Base-by-base conservation (phyloP, 2,797 vertebrate genomes). In the Eleutherodactylus coqui region DNA sequence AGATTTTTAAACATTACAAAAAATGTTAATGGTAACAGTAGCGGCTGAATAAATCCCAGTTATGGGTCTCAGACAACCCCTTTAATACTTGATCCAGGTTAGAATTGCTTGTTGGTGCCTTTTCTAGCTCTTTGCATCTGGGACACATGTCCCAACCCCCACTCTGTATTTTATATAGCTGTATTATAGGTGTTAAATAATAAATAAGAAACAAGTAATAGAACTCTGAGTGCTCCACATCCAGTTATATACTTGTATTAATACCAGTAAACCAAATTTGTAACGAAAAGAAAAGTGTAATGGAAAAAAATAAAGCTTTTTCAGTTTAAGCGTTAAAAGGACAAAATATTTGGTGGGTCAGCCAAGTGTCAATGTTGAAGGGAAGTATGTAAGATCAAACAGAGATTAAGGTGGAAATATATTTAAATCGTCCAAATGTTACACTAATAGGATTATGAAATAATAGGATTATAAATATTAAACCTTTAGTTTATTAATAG, bases 381-480 rank as follows among this genome's bases (percentile, higher is more conserved):
- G 90, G 94, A 94, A 94, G 93, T 93, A 93, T 92, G 89, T 94
- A 93, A 93, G 94, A 94, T 91, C 91, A 88, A 90, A 92, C 87
- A 92, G 90, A 96, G 93, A 97, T 97, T 96, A 97, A 92, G 90
- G 91, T 94, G 90, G 92, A 96, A 97, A 96, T 96, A 95, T 94
- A 96, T 96, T 95, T 94, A 94, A 94, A 95, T 95, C 85, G 93
- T 94, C 95, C 95, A 96, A 96, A 94, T 93, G 94, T 94, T 95
- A 93, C 94, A 96, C 95, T 96, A 96, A 97, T 95, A 96, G 94
- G 95, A 98, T 97, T 97, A 97, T 90, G 92, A 94, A 94, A 94
- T 96, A 95, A 96, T 93, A 95, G 92, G 90, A 92, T 93, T 94
- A 92, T 88, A 93, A 91, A 89, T 89, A 90, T 82, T 92, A 93